Percentiles rank a stretch among this genome's conserved stretches.
These are phyloP conservation scores for Clamator glandarius DNA, from an alignment of 2,797 vertebrate species.

Conservation along the genomic window DNA sequence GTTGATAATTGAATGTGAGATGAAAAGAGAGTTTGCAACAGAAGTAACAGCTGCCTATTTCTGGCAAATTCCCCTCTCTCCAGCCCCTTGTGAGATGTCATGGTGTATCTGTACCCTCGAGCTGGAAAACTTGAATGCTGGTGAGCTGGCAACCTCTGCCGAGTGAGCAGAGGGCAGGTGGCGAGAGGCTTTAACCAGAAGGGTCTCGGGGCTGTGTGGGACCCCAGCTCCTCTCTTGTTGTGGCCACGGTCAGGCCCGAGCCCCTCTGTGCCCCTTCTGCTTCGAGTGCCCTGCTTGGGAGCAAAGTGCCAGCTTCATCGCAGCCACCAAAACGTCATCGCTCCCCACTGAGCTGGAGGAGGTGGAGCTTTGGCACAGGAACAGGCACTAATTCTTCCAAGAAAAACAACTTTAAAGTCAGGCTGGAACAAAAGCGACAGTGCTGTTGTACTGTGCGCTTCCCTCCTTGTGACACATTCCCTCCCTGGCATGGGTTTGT, in stretches of 20 bases:
- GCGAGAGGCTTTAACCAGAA: not conserved
- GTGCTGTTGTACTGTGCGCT: too few species aligned
- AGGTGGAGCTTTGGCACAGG: not conserved
- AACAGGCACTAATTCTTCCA: too few species aligned
- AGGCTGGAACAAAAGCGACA: too few species aligned
- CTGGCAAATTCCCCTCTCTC: constrained; percentile 24
- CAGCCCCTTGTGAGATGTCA: not conserved
- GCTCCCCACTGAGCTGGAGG: not conserved
- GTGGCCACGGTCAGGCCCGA: not conserved
- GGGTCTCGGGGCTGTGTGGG: fast-evolving
- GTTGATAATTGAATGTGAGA: constrained; percentile 29
- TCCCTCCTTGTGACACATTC: not conserved
- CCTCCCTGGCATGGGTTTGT: not conserved
- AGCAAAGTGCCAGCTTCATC: not conserved
- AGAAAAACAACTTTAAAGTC: too few species aligned
- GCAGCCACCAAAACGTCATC: not conserved
- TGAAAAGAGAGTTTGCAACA: constrained; percentile 34
- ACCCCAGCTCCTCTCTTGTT: too few species aligned
- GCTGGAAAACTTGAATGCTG: not conserved
- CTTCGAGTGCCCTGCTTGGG: fast-evolving
- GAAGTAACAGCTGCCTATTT: constrained; percentile 20
- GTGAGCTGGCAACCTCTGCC: not conserved
- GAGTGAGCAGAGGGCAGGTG: too few species aligned
- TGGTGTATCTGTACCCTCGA: not conserved
- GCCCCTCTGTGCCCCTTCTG: not conserved